Evolutionary conservation across 1,140 invertebrate genomes (phyloP).

Genomic region (Euura lappo): DNA sequence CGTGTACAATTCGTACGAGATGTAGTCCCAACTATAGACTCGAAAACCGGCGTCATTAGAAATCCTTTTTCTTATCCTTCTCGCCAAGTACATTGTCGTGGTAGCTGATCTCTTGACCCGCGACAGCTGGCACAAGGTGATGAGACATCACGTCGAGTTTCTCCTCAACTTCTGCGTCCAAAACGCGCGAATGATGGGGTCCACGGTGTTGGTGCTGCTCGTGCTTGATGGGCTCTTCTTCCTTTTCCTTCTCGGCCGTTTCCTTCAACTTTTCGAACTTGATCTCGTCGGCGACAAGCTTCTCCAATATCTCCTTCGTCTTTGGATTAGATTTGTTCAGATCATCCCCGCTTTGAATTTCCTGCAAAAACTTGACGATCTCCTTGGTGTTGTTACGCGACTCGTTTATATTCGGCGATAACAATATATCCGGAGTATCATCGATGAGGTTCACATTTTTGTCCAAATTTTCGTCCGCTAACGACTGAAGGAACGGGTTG

Average conservation of each 20-base stretch:
- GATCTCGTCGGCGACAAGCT: constrained; percentile 41
- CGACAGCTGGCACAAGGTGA: constrained; percentile 59
- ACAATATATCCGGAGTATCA: constrained; percentile 53
- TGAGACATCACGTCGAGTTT: constrained; percentile 62
- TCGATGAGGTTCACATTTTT: constrained; percentile 48
- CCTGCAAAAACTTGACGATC: constrained; percentile 47
- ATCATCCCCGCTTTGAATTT: constrained; percentile 46
- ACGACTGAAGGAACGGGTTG: constrained; percentile 48
- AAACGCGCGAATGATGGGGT: constrained; percentile 53
- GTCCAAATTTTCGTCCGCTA: constrained; percentile 47
- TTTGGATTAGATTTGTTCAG: constrained; percentile 44
- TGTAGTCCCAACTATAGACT: not conserved
- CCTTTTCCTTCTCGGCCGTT: constrained; percentile 43
- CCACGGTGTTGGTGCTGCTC: constrained; percentile 49
- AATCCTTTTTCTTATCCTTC: constrained; percentile 57
- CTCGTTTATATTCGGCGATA: constrained; percentile 52
- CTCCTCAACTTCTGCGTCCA: constrained; percentile 55
- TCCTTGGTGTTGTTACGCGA: constrained; percentile 47
- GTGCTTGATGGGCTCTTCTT: constrained; percentile 31
- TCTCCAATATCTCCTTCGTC: constrained; percentile 11
- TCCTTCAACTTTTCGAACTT: constrained; percentile 50
- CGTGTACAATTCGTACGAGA: not conserved
- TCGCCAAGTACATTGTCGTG: constrained; percentile 52
- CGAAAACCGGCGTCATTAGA: constrained; percentile 28
- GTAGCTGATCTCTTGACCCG: constrained; percentile 62